Percentiles rank a stretch among this genome's conserved stretches.
phyloP scores from a whole-genome alignment of 2,888 invertebrate species.

The Hypsopygia costalis region DNA sequence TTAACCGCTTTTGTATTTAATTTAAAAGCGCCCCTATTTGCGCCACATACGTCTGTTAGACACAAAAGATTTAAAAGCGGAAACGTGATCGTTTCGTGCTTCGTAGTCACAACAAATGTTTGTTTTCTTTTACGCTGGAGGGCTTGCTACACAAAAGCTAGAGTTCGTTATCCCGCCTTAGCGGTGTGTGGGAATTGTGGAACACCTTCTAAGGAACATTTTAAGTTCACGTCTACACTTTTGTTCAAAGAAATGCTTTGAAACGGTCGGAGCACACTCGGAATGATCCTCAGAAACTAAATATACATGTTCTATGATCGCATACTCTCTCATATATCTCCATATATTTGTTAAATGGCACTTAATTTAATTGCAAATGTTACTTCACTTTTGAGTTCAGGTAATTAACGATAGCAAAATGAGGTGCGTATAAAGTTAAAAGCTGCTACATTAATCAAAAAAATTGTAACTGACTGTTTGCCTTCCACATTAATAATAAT shows the following conservation, averaged over 20 bases:
- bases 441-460: no score
- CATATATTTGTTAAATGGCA: no score
- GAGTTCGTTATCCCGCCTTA: conserved; percentile 36
- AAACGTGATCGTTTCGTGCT: conserved; percentile 15
- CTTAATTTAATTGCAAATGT: no score
- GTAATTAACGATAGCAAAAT: no score
- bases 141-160: conserved; percentile 32
- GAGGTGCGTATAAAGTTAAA: no score
- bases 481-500: no score
- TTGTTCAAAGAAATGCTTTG: conserved; percentile 2
- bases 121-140: conserved; percentile 37
- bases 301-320: no score
- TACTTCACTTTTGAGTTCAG: no score
- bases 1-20: neutral
- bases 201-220: conserved; percentile 1
- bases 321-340: no score
- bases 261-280: neutral
- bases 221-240: conserved; percentile 8
- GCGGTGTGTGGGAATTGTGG: conserved; percentile 15
- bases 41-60: neutral
- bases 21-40: neutral
- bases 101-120: conserved; percentile 18
- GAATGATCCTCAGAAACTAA: neutral
- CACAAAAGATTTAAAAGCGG: conserved; percentile 10
- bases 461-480: no score